phyloP scores from a whole-genome alignment of 2,113 vertebrate genomes.

The Phalacrocorax brasilianus region DNA sequence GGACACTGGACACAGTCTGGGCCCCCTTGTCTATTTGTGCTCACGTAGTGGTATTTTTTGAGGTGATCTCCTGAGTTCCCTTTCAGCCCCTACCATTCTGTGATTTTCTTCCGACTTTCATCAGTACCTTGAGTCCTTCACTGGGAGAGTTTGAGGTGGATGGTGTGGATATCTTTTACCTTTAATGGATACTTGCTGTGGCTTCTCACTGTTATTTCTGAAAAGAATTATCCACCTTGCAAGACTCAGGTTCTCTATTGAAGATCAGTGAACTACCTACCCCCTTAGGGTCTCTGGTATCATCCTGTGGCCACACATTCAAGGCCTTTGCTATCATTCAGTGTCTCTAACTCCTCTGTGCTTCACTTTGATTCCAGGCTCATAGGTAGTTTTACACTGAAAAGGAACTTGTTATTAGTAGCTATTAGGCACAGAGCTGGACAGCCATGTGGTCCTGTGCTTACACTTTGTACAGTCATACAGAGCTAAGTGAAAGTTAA shows the following conservation, averaged over 20 bases:
- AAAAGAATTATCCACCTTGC: not conserved
- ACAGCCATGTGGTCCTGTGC: not conserved
- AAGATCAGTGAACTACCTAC: not conserved
- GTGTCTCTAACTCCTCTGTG: not conserved
- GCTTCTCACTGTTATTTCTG: not conserved
- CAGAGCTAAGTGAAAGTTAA: not conserved
- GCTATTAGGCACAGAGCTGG: not conserved
- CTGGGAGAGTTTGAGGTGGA: too few species aligned
- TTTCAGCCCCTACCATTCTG: too few species aligned
- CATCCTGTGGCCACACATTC: accelerated
- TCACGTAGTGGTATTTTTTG: too few species aligned
- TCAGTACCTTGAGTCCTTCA: too few species aligned
- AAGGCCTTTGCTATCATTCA: not conserved
- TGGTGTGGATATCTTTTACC: not conserved
- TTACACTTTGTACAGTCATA: not conserved
- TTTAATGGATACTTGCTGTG: not conserved
- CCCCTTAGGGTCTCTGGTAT: too few species aligned
- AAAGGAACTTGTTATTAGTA: not conserved
- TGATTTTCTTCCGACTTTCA: too few species aligned
- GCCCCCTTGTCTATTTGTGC: too few species aligned
- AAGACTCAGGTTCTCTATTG: not conserved
- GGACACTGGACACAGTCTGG: too few species aligned
- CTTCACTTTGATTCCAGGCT: not conserved
- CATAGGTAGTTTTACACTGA: not conserved
- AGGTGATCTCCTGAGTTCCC: too few species aligned